These are phyloP conservation scores for Pristionchus exspectatus DNA, from an alignment of 2,888 invertebrate genomes.

Conservation along the genomic window DNA sequence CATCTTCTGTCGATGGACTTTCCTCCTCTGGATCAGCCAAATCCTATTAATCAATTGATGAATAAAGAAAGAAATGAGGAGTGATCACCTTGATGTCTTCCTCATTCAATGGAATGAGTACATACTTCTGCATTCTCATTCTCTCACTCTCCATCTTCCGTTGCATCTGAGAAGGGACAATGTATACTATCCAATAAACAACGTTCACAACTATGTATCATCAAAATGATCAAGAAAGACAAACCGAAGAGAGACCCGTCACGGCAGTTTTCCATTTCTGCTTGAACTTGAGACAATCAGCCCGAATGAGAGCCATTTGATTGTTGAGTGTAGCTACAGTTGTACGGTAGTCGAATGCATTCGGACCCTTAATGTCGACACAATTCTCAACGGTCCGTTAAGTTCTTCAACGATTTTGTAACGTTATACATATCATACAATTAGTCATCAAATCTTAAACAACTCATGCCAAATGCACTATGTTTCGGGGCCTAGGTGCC, in stretches of 20 bases:
- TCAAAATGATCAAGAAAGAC: not conserved
- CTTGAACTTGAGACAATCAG: conserved; percentile 46
- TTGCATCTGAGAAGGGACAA: not conserved
- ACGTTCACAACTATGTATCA: not conserved
- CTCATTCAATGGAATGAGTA: conserved; percentile 40
- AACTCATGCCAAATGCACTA: too few relatives aligned
- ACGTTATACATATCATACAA: too few relatives aligned
- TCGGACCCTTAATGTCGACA: not conserved
- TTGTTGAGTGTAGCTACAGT: conserved; percentile 28
- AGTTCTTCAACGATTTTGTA: too few relatives aligned
- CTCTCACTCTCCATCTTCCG: conserved; percentile 42
- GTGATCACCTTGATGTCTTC: conserved; percentile 46
- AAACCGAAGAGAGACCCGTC: not conserved
- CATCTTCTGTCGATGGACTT: not conserved
- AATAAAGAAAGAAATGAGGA: not conserved
- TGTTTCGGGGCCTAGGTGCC: too few relatives aligned
- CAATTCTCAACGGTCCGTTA: too few relatives aligned
- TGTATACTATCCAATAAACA: not conserved
- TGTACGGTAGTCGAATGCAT: conserved; percentile 28
- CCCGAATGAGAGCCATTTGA: not conserved
- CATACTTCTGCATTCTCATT: conserved; percentile 34
- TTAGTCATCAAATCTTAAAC: too few relatives aligned
- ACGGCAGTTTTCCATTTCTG: conserved; percentile 51
- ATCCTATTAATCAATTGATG: not conserved
- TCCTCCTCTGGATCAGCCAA: conserved; percentile 7